Conservation (phyloP, 2,888 invertebrate genomes). For the Notodonta ziczac region DNA sequence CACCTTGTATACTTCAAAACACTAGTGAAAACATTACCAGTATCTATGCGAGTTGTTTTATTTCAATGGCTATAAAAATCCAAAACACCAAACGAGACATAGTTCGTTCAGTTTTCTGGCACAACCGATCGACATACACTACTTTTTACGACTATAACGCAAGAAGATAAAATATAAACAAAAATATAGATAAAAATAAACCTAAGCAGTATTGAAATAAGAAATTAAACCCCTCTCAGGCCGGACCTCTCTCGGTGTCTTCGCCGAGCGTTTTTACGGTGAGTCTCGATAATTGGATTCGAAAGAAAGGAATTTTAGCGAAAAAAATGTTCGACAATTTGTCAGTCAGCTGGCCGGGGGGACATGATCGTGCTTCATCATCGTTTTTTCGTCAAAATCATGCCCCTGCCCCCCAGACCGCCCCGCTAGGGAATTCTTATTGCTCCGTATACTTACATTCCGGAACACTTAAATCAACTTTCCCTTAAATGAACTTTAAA, state of each 20-base stretch:
- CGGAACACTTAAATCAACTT: slow-evolving; percentile 67
- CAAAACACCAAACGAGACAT: neutral
- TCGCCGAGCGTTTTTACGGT: slow-evolving; percentile 58
- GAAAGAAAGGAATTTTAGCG: slow-evolving; percentile 70
- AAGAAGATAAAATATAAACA: neutral
- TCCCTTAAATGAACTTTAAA: slow-evolving; percentile 74
- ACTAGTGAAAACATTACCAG: neutral
- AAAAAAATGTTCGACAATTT: slow-evolving; percentile 77
- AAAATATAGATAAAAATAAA: slow-evolving; percentile 44
- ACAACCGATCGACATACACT: neutral
- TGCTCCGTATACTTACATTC: slow-evolving; percentile 64
- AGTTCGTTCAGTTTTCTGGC: neutral
- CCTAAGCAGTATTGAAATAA: slow-evolving; percentile 45
- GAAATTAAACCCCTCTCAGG: slow-evolving; percentile 53
- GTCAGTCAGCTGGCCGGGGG: slow-evolving; percentile 69
- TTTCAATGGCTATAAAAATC: neutral
- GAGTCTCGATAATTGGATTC: slow-evolving; percentile 74
- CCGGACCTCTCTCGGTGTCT: slow-evolving; percentile 50
- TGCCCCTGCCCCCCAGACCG: slow-evolving; percentile 51
- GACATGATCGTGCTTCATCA: slow-evolving; percentile 78
- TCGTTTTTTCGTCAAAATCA: slow-evolving; percentile 73
- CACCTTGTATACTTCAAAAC: no score
- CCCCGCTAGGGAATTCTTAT: slow-evolving; percentile 71
- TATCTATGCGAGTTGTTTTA: neutral
- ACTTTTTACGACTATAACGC: neutral